Conservation (phyloP, 1,140 invertebrate species). For the Halesus radiatus region DNA sequence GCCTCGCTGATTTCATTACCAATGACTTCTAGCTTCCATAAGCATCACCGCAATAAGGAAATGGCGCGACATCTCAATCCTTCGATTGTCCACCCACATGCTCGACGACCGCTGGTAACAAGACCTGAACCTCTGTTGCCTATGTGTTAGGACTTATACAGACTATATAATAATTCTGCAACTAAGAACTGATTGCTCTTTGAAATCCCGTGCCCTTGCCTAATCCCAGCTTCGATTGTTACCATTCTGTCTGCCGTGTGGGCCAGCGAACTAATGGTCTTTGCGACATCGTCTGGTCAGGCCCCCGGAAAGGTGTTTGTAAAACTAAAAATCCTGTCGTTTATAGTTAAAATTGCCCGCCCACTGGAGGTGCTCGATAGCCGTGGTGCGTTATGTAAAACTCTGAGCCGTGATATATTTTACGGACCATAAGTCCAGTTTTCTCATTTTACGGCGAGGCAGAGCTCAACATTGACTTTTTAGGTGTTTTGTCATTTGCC, state of each 20-base stretch:
- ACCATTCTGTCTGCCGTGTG: background rate
- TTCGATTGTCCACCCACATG: slow-evolving; percentile 13
- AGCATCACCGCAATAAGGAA: slow-evolving; percentile 17
- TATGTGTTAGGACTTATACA: too few species aligned
- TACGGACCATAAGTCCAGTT: slow-evolving; percentile 6
- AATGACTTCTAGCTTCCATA: slow-evolving; percentile 29
- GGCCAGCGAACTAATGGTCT: background rate
- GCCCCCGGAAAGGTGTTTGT: background rate
- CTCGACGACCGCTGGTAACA: too few species aligned
- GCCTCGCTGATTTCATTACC: slow-evolving; percentile 2
- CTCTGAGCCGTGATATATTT: slow-evolving; percentile 36
- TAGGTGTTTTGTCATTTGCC: slow-evolving; percentile 6
- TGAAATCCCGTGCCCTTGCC: background rate
- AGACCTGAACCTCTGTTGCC: background rate
- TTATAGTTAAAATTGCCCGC: slow-evolving; percentile 3
- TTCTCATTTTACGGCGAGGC: slow-evolving; percentile 1
- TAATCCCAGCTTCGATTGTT: background rate
- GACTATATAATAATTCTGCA: too few species aligned
- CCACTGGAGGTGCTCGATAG: background rate
- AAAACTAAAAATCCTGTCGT: background rate
- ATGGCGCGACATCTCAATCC: slow-evolving; percentile 25
- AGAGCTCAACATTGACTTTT: background rate
- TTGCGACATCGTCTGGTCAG: background rate
- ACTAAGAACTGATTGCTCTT: background rate
- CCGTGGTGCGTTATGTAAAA: slow-evolving; percentile 20